Evolutionary conservation across 2,797 vertebrate genomes (phyloP).

Genomic region (Tenualosa thibaudeaui): DNA sequence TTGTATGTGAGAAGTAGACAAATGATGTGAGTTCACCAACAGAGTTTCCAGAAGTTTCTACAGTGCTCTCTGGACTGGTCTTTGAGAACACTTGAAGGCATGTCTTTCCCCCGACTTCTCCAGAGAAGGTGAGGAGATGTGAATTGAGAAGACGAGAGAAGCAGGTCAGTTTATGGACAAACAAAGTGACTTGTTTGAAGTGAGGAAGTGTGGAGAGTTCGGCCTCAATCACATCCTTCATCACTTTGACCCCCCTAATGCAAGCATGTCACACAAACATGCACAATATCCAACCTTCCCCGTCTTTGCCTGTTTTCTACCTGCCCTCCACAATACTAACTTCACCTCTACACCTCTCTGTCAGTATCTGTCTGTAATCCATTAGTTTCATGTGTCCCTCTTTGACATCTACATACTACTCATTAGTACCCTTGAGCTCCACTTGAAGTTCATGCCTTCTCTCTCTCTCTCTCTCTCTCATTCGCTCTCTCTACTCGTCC

Average conservation of each 20-base stretch:
- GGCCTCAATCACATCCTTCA: background rate
- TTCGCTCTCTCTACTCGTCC: background rate
- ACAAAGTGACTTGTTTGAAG: slow-evolving; percentile 1
- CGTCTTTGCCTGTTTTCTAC: background rate
- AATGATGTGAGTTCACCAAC: background rate
- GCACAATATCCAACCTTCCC: background rate
- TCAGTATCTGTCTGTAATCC: background rate
- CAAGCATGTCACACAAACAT: no score
- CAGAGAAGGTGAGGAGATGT: background rate
- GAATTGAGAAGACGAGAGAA: slow-evolving; percentile 26
- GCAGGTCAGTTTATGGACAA: slow-evolving; percentile 23
- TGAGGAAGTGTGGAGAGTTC: slow-evolving; percentile 17
- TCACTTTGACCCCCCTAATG: background rate
- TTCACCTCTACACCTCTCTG: background rate
- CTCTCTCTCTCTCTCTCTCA: background rate
- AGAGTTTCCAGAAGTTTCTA: background rate
- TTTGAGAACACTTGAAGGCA: background rate
- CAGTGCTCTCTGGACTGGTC: background rate
- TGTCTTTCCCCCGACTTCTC: background rate
- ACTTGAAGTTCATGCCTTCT: background rate
- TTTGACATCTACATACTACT: background rate
- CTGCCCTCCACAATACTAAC: background rate
- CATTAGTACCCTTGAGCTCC: slow-evolving; percentile 10
- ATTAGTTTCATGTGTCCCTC: background rate
- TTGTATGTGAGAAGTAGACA: background rate